Conservation (phyloP, 1,140 invertebrate genomes). For the Nasonia vitripennis region DNA sequence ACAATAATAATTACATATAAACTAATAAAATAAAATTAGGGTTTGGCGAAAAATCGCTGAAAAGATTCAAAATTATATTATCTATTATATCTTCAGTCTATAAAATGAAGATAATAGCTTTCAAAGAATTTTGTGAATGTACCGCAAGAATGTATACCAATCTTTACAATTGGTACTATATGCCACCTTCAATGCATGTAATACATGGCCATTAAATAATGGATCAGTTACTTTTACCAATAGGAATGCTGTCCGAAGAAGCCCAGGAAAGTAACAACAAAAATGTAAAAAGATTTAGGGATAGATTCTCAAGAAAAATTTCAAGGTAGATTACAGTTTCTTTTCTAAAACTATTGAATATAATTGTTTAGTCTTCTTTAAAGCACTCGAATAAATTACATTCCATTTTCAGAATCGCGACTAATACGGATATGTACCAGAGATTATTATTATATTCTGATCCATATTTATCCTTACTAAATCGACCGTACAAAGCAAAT, state of each 20-base stretch:
- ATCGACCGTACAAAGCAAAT: too few relatives aligned
- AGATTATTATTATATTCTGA: too few relatives aligned
- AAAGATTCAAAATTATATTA: conserved; percentile 14
- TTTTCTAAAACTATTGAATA: too few relatives aligned
- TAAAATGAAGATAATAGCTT: too few relatives aligned
- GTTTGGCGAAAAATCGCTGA: background rate
- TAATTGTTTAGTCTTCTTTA: too few relatives aligned
- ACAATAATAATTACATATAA: too few relatives aligned
- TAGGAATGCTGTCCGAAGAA: conserved; percentile 61
- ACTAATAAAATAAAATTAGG: background rate
- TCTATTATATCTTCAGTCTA: too few relatives aligned
- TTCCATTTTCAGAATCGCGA: too few relatives aligned
- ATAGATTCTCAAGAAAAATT: conserved; percentile 45
- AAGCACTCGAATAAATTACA: too few relatives aligned
- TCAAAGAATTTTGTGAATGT: background rate
- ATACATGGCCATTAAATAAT: conserved; percentile 58
- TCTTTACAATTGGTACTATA: conserved; percentile 57
- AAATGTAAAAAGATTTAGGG: conserved; percentile 42
- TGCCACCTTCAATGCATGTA: conserved; percentile 58
- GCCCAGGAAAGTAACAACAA: conserved; percentile 53
- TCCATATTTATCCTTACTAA: too few relatives aligned
- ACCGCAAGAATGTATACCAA: conserved; percentile 21
- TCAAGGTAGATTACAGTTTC: background rate
- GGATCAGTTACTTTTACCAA: conserved; percentile 51
- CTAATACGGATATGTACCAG: too few relatives aligned